phyloP scores from a whole-genome alignment of 2,797 vertebrate species.

The Tympanoctomys barrerae region DNA sequence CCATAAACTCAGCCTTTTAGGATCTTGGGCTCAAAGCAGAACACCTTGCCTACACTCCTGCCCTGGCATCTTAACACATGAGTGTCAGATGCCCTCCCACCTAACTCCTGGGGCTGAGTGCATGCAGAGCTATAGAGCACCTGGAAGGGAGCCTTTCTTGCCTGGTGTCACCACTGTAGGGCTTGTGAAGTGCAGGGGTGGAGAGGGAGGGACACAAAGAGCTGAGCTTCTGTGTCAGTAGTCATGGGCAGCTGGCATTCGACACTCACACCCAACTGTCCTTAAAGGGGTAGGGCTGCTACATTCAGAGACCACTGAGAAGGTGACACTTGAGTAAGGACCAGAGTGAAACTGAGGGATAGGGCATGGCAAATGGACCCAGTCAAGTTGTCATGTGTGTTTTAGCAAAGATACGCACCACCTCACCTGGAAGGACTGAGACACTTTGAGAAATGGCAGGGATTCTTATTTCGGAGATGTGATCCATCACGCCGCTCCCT shows the following conservation, averaged over 20 bases:
- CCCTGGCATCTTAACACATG: background rate
- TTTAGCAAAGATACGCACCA: background rate
- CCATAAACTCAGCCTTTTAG: too few relatives aligned
- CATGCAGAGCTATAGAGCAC: background rate
- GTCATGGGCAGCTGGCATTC: background rate
- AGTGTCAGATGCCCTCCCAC: background rate
- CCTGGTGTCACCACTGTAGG: background rate
- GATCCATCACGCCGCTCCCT: background rate
- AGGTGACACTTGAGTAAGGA: background rate
- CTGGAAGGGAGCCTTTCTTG: background rate
- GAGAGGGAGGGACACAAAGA: background rate
- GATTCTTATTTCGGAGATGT: slow-evolving; percentile 65
- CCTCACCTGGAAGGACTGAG: background rate
- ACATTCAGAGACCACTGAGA: background rate
- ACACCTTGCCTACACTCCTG: background rate
- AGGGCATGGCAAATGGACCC: background rate
- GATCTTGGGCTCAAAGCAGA: too few relatives aligned
- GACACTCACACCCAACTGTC: background rate
- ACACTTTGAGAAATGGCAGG: background rate
- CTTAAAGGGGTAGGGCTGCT: background rate
- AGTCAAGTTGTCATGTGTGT: background rate
- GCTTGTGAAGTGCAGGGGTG: background rate
- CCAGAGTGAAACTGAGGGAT: background rate
- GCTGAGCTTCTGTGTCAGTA: background rate
- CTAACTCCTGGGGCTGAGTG: too few relatives aligned